These are phyloP conservation scores for Vultur gryphus DNA, from an alignment of 2,797 vertebrate genomes.

Conservation along the genomic window DNA sequence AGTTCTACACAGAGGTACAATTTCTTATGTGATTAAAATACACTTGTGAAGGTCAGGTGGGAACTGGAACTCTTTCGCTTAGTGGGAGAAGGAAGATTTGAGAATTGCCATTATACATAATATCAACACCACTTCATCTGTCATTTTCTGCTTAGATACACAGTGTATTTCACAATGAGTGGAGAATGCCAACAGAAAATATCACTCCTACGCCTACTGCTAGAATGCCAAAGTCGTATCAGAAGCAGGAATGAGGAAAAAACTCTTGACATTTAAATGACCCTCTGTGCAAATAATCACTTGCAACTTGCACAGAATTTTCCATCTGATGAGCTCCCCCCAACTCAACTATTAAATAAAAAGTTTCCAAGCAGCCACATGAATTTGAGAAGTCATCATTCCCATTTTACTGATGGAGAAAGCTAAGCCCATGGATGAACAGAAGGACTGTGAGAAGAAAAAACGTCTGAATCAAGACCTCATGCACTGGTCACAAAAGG, in stretches of 20 bases:
- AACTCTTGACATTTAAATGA: conserved; percentile 43
- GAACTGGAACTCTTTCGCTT: background rate
- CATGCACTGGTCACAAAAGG: background rate
- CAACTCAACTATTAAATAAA: background rate
- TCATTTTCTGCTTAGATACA: conserved; percentile 44
- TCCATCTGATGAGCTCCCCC: background rate
- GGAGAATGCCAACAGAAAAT: conserved; percentile 44
- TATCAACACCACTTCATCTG: conserved; percentile 2
- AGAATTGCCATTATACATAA: background rate
- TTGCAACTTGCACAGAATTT: background rate
- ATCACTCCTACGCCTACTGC: conserved; percentile 28
- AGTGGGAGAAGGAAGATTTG: background rate
- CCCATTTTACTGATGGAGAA: background rate
- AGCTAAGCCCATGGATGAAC: background rate
- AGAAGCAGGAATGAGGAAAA: conserved; percentile 9
- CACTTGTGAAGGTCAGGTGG: background rate
- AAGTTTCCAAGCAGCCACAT: background rate
- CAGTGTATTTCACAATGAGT: conserved; percentile 13
- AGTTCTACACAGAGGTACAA: background rate
- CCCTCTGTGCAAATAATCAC: conserved; percentile 15
- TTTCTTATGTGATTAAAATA: background rate
- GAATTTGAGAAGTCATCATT: background rate
- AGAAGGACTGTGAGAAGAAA: background rate
- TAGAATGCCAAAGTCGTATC: background rate
- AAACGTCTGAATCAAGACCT: background rate